A percentile compares a stretch with the other conserved stretches of the same genome.
Conservation (phyloP, 2,888 invertebrate species). For the Odontomyia ornata region DNA sequence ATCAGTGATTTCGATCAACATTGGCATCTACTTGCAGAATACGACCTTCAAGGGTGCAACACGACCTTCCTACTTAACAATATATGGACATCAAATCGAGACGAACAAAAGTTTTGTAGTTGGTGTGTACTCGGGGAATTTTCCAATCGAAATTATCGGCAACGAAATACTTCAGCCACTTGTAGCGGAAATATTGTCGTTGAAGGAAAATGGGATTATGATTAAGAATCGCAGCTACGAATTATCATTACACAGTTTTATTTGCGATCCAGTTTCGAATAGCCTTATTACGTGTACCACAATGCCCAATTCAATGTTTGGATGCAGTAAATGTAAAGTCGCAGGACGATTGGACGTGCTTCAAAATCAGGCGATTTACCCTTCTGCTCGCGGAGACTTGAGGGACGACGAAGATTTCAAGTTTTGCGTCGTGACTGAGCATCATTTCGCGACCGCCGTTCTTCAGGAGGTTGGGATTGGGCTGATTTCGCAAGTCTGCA, state of each 20-base stretch:
- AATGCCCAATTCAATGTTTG: slow-evolving; percentile 47
- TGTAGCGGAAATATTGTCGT: slow-evolving; percentile 46
- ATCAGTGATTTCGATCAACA: not conserved
- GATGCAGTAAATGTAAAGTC: slow-evolving; percentile 49
- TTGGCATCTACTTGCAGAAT: not conserved
- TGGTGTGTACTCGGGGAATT: slow-evolving; percentile 47
- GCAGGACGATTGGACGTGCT: slow-evolving; percentile 42
- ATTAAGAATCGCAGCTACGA: slow-evolving; percentile 26
- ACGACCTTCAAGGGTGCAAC: not conserved
- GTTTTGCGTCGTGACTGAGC: slow-evolving; percentile 45
- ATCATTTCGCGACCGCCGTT: slow-evolving; percentile 47
- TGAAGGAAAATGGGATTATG: slow-evolving; percentile 35
- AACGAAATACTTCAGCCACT: slow-evolving; percentile 49
- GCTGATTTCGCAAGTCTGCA: slow-evolving; percentile 48
- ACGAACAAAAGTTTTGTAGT: slow-evolving; percentile 47
- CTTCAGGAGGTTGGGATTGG: slow-evolving; percentile 44
- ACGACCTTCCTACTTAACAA: slow-evolving; percentile 46
- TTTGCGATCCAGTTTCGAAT: slow-evolving; percentile 48
- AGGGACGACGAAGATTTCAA: slow-evolving; percentile 49
- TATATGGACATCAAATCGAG: slow-evolving; percentile 43
- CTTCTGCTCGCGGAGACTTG: slow-evolving; percentile 27
- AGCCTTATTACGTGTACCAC: slow-evolving; percentile 49
- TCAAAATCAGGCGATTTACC: slow-evolving; percentile 45
- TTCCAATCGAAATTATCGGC: slow-evolving; percentile 47
- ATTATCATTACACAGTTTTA: slow-evolving; percentile 42